Evolutionary conservation across 2,113 vertebrate species (phyloP).

Genomic region (Trochalopteron elliotii): DNA sequence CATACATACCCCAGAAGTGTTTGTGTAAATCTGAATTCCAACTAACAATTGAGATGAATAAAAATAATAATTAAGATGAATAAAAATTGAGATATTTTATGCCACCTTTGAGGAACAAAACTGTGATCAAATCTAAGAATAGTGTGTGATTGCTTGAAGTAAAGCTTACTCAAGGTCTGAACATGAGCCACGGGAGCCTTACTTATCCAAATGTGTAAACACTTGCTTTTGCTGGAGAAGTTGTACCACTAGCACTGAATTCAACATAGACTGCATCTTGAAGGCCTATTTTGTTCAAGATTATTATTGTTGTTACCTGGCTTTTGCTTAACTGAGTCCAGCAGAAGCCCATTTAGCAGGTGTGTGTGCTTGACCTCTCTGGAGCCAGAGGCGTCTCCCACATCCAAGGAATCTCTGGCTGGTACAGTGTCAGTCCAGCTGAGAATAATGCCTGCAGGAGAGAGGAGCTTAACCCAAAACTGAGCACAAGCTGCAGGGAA

Average conservation of each 20-base stretch:
- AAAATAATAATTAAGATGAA: background rate
- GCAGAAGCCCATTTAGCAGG: background rate
- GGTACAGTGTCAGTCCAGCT: background rate
- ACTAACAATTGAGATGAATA: background rate
- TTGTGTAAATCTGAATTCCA: background rate
- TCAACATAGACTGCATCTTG: background rate
- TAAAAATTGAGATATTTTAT: background rate
- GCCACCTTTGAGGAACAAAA: background rate
- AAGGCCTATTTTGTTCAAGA: background rate
- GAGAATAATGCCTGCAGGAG: background rate
- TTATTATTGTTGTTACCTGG: background rate
- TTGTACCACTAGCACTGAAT: background rate
- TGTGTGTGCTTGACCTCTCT: fast-evolving
- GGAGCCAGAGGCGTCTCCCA: background rate
- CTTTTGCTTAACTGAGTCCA: background rate
- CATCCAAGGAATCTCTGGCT: background rate
- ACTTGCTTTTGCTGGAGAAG: background rate
- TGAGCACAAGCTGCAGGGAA: background rate
- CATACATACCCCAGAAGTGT: background rate
- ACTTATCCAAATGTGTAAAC: background rate
- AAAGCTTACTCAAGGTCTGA: background rate
- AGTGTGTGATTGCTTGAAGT: background rate
- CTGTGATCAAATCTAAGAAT: background rate
- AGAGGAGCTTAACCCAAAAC: background rate
- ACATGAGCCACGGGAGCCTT: background rate